These are phyloP conservation scores for Horisme vitalbata DNA, from an alignment of 2,888 invertebrate species.

Conservation along the genomic window DNA sequence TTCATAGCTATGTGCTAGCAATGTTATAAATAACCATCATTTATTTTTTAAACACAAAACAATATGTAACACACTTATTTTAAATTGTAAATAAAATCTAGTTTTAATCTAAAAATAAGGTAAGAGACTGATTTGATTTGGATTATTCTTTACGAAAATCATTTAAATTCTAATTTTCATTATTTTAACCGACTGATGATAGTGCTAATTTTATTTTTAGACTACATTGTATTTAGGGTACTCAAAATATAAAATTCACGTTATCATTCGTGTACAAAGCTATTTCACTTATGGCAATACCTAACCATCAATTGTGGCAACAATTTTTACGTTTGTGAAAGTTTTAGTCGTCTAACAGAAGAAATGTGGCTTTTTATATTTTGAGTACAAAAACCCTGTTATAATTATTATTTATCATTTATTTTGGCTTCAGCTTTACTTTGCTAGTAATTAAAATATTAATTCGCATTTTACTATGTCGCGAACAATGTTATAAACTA, in stretches of 20 bases:
- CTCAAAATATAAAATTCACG: constrained; percentile 25
- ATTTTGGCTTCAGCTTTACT: constrained; percentile 68
- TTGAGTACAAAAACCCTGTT: constrained; percentile 19
- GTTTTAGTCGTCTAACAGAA: not conserved
- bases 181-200: constrained; percentile 66
- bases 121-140: constrained; percentile 80
- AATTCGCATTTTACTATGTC: constrained; percentile 49
- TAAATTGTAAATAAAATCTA: constrained; percentile 66
- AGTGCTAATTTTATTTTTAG: constrained; percentile 49
- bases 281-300: no score
- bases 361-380: constrained; percentile 8
- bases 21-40: constrained; percentile 2
- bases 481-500: constrained; percentile 41
- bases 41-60: constrained; percentile 27
- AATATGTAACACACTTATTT: constrained; percentile 37
- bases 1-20: not conserved
- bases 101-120: constrained; percentile 67
- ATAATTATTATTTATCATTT: constrained; percentile 32
- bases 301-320: no score
- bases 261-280: constrained; percentile 29
- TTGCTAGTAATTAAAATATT: constrained; percentile 47
- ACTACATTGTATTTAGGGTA: constrained; percentile 34
- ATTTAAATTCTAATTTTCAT: constrained; percentile 50
- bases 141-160: constrained; percentile 47
- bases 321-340: no score